Conservation (phyloP, 2,113 vertebrate genomes). For the Siphamia tubifer region DNA sequence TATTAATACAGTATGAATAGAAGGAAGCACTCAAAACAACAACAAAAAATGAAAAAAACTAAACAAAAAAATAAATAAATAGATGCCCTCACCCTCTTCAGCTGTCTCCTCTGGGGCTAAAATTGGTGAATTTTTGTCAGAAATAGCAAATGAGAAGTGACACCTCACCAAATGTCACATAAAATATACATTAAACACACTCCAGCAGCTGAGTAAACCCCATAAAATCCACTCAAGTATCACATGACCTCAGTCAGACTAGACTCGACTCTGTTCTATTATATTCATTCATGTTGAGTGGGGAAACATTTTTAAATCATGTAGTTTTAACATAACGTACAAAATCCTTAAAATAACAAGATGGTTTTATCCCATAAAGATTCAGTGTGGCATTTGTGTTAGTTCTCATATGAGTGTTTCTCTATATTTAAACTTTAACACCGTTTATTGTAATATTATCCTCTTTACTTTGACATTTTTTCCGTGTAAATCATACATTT, state of each 20-base stretch:
- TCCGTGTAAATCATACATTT: too few relatives aligned
- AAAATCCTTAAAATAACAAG: too few relatives aligned
- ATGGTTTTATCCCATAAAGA: too few relatives aligned
- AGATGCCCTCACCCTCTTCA: conserved; percentile 24
- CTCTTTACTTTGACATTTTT: too few relatives aligned
- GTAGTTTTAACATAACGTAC: too few relatives aligned
- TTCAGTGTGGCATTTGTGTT: too few relatives aligned
- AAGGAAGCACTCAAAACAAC: neutral
- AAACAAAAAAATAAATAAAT: neutral
- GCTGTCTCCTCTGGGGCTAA: conserved; percentile 34
- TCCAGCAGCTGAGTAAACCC: conserved; percentile 38
- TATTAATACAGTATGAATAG: conserved; percentile 10
- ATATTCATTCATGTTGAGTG: too few relatives aligned
- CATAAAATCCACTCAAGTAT: neutral
- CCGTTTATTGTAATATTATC: too few relatives aligned
- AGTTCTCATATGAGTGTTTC: too few relatives aligned
- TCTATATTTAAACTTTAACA: too few relatives aligned
- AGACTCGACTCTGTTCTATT: too few relatives aligned
- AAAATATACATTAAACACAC: conserved; percentile 8
- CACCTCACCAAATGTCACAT: neutral
- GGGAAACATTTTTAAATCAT: too few relatives aligned
- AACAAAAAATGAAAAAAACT: neutral
- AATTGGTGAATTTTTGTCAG: conserved; percentile 36
- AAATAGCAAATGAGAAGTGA: conserved; percentile 20
- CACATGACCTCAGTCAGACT: conserved; percentile 1